A percentile compares a stretch with the other conserved stretches of the same genome.
Conservation (phyloP, 1,140 invertebrate species). For the Camponotus floridanus region DNA sequence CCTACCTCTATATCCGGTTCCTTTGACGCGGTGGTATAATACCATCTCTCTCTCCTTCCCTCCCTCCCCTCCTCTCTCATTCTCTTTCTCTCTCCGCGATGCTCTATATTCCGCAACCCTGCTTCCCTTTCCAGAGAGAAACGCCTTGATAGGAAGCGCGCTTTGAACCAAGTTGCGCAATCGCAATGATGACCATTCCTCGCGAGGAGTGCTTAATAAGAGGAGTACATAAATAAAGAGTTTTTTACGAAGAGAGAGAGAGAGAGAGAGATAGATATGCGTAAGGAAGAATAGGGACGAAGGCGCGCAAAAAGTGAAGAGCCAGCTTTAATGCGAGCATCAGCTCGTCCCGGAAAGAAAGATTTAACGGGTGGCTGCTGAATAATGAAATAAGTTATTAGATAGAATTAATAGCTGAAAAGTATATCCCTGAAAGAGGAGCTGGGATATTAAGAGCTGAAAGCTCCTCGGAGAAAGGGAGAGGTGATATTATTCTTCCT, state of each 20-base stretch:
- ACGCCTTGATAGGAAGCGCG: background rate
- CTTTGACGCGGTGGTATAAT: conserved; percentile 70
- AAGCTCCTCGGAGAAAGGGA: conserved; percentile 44
- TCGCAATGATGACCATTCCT: conserved; percentile 28
- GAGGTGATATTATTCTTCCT: conserved; percentile 60
- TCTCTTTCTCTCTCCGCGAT: background rate
- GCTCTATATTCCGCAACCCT: conserved; percentile 42
- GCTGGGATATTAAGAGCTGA: conserved; percentile 58
- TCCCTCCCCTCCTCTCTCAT: background rate
- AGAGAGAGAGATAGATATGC: background rate
- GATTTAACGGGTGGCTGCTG: conserved; percentile 57
- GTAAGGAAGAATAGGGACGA: background rate
- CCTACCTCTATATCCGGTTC: conserved; percentile 68
- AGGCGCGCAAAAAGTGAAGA: conserved; percentile 36
- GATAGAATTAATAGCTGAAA: conserved; percentile 61
- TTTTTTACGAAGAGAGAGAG: background rate
- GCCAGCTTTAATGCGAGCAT: conserved; percentile 39
- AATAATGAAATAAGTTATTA: conserved; percentile 66
- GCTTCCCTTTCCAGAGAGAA: conserved; percentile 15
- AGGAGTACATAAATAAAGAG: conserved; percentile 50
- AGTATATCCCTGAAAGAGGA: conserved; percentile 59
- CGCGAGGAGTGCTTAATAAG: conserved; percentile 22
- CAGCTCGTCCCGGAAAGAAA: conserved; percentile 43
- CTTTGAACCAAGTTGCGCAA: background rate
- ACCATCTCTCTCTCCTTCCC: background rate